Evolutionary conservation across 1,140 invertebrate species (phyloP), one percentile per base, ranked within the genome.

Genomic region (Steinernema feltiae): DNA sequence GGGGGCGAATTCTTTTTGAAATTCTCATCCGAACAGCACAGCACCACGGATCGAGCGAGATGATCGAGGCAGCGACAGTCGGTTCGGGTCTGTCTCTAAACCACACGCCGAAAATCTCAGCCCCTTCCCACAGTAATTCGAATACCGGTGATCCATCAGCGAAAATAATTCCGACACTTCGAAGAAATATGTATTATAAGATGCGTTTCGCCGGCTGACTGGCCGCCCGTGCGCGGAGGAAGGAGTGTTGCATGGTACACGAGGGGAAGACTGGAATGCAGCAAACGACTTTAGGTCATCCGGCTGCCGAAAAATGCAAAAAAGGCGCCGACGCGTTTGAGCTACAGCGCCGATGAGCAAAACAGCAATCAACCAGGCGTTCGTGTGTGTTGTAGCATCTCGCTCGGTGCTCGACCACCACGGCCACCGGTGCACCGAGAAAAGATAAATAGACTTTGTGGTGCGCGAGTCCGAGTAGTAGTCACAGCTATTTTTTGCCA

Each of bases 141-240:
- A 63, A 63, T 63, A 63, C 53, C 53, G 53, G 53, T 63, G 53
- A 63, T 63, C 53, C 24, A 27, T 63, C 53, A 63, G 53, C 53
- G 53, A 63, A 63, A 63, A 63, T 63, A 63, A 63, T 63, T 63
- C 53, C 53, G 53, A 63, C 53, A 63, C 24, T 3, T 41, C 35
- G 35, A 41, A 41, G 35, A 41, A 41, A 18, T 63, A 3, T 63
- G 53, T 63, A 63, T 15, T 63, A 63, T 63, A 63, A 63, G 53
- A 27, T 63, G 24, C 53, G 53, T 63, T 63, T 63, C 24, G 53
- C 53, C 12, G 53, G 53, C 53, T 63, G 35, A 41, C 35, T 41
- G 53, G 53, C 53, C 24, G 53, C 24, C 53, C 3, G 53, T 63
- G 53, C 53, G 53, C 53, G 53, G 3, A 12, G 53, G 15, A 63